These are phyloP conservation scores for Abramis brama DNA, from an alignment of 2,113 vertebrate species.

Conservation along the genomic window DNA sequence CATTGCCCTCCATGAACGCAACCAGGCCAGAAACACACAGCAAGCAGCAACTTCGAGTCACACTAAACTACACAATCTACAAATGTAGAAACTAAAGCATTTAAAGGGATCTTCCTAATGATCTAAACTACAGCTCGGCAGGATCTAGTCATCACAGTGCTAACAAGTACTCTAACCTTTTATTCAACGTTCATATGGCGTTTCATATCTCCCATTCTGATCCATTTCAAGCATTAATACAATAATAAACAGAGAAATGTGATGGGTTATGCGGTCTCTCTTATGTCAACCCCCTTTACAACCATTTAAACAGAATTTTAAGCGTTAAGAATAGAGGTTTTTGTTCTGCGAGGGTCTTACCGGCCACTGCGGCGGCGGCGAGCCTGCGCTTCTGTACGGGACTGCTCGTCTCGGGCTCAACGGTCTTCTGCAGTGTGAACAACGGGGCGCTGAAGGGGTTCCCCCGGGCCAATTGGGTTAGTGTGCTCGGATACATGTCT, in stretches of 20 bases:
- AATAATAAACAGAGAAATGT: not conserved
- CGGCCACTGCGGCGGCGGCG: slow-evolving; percentile 75
- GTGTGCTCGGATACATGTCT: slow-evolving; percentile 60
- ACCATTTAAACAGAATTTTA: not conserved
- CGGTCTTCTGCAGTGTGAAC: slow-evolving; percentile 73
- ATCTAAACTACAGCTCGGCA: not conserved
- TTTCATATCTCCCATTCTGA: not conserved
- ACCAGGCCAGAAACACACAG: not conserved
- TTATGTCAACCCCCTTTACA: not conserved
- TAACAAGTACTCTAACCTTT: slow-evolving; percentile 36
- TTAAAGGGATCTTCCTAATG: not conserved
- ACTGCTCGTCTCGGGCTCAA: slow-evolving; percentile 53
- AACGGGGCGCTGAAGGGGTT: slow-evolving; percentile 83
- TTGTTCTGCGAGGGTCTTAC: slow-evolving; percentile 66
- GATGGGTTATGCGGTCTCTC: not conserved
- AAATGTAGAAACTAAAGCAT: not conserved
- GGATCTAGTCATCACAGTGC: not conserved
- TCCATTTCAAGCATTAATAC: slow-evolving; percentile 20
- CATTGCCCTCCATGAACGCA: slow-evolving; percentile 52
- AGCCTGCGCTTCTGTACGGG: slow-evolving; percentile 61
- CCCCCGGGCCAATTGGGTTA: slow-evolving; percentile 78
- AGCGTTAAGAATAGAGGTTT: not conserved
- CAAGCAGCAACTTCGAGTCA: not conserved
- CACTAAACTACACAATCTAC: not conserved
- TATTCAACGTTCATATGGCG: not conserved